Evolutionary conservation across 2,797 vertebrate species (phyloP), one percentile per base, ranked within the genome.

Genomic region (Antennarius maculatus): DNA sequence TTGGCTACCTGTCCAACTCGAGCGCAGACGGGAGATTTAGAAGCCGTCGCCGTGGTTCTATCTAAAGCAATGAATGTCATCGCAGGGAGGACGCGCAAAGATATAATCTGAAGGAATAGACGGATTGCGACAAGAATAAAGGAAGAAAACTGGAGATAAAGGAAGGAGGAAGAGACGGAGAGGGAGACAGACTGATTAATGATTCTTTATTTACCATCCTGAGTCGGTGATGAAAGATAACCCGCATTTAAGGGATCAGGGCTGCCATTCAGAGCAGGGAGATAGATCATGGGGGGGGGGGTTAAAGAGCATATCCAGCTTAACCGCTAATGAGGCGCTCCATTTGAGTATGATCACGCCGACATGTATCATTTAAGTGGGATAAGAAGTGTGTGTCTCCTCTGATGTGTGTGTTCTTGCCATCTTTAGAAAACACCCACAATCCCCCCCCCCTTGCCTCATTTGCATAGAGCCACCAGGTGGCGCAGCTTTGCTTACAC

Each of bases 221-320:
- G 81, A 84, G 86, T 86, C 86, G 79, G 77, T 76, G 89, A 90
- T 89, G 89, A 90, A 82, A 84, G 89, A 90, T 90, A 89, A 86
- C 87, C 82, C 82, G 77, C 72, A 76, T 88, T 90, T 88, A 86
- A 58, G 82, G 86, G 86, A 85, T 88, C 80, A 84, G 63, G 86
- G 83, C 81, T 63, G 80, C 83, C 80, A 83, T 88, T 75, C 85
- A 87, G 65, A 72, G 66, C 61, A 68, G 59, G 51, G 62, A 77
- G 79, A 87, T 60, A 76, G 79, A 85, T 73, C 28, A 77, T 67
- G 23, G 23, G 23, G 23, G 46, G 56, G 67, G 75, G 85, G 86
- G 87, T 81, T 83, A 81, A 73, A 85, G 83, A 84, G 81, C 82
- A 85, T 70, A 87, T 76, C 83, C 78, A 79, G 87, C 86, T 84